These are phyloP conservation scores for Nipponia nippon DNA, from an alignment of 2,113 vertebrate species.

Conservation along the genomic window DNA sequence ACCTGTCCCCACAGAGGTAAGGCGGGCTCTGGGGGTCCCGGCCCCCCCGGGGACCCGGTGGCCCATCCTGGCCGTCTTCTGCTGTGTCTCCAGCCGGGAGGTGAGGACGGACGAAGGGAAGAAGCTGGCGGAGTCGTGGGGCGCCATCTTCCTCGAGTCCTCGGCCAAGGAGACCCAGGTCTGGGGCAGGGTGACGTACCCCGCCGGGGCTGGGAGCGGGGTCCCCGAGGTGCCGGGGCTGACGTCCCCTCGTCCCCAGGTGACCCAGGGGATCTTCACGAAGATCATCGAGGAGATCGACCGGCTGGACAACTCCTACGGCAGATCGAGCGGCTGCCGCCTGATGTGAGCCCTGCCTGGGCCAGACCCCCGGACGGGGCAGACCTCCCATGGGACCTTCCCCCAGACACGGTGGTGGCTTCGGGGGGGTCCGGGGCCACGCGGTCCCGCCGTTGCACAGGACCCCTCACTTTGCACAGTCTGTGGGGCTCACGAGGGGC, in stretches of 20 bases:
- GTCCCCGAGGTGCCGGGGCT: fast-evolving
- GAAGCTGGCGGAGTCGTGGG: slow-evolving; percentile 83
- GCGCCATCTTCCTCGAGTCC: slow-evolving; percentile 83
- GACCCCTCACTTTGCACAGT: background rate
- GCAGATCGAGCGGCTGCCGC: slow-evolving; percentile 10
- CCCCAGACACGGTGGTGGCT: fast-evolving
- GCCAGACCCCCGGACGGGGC: background rate
- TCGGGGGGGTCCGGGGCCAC: background rate
- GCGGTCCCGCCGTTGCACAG: background rate
- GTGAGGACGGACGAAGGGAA: slow-evolving; percentile 83
- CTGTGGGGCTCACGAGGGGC: background rate
- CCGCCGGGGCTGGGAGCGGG: fast-evolving
- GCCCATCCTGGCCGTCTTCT: background rate
- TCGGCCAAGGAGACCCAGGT: slow-evolving; percentile 87
- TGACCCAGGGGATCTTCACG: slow-evolving; percentile 46
- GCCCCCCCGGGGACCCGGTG: background rate
- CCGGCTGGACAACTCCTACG: slow-evolving; percentile 40
- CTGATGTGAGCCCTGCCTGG: slow-evolving; percentile 24
- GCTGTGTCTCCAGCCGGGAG: slow-evolving; percentile 11
- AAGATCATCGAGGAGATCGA: slow-evolving; percentile 64
- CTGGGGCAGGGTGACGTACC: background rate
- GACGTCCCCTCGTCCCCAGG: background rate
- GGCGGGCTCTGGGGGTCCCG: background rate
- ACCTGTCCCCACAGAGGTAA: slow-evolving; percentile 84
- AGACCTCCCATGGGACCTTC: background rate